A percentile compares a stretch with the other conserved stretches of the same genome.
Conservation (phyloP, 1,140 invertebrate genomes). For the Trichoplusia ni region DNA sequence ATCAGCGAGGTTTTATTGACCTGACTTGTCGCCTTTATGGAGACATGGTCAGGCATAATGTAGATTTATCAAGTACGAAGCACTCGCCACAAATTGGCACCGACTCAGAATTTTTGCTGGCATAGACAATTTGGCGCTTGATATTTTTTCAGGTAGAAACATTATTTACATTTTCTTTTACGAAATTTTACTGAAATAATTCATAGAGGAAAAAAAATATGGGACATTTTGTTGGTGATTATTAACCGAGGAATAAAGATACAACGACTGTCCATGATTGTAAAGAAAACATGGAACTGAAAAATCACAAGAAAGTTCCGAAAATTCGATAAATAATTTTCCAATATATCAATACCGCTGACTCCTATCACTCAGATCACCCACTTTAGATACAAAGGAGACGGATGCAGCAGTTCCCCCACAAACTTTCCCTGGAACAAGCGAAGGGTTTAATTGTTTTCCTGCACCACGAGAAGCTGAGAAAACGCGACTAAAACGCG, state of each 20-base stretch:
- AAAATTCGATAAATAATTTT: neutral
- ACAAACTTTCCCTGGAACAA: conserved; percentile 46
- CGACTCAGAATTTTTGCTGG: conserved; percentile 12
- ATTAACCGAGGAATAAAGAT: too few species aligned
- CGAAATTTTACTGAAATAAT: too few species aligned
- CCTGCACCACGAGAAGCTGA: conserved; percentile 51
- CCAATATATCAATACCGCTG: conserved; percentile 19
- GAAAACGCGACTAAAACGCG: conserved; percentile 54
- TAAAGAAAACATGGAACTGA: neutral
- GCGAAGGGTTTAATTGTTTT: conserved; percentile 74
- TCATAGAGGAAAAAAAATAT: too few species aligned
- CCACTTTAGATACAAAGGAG: conserved; percentile 42
- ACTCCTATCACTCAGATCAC: conserved; percentile 19
- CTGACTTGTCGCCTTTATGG: neutral
- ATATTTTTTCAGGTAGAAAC: neutral
- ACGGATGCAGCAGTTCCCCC: conserved; percentile 39
- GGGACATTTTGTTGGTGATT: too few species aligned
- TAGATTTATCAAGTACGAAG: conserved; percentile 17
- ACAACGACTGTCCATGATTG: too few species aligned
- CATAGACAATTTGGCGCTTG: neutral
- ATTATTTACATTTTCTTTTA: too few species aligned
- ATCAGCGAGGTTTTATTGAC: too few species aligned
- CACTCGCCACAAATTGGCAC: conserved; percentile 19
- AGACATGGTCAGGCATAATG: conserved; percentile 11
- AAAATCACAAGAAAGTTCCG: neutral